Conservation (phyloP, 2,113 vertebrate genomes). For the Cryptotis parvus region DNA sequence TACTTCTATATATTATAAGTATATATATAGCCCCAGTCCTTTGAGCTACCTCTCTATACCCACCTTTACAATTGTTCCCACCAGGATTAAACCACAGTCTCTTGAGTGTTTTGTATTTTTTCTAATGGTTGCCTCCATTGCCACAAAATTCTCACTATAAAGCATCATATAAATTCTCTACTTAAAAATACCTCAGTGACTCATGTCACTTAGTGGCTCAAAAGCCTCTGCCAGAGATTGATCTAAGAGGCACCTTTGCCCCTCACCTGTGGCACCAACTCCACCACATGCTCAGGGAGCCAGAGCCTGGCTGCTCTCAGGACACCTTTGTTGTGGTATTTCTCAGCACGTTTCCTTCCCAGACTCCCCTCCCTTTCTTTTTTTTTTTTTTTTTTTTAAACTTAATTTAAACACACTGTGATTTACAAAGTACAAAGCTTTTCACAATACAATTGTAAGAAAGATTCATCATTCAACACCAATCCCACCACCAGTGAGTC, state of each 20-base stretch:
- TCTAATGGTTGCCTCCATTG: background rate
- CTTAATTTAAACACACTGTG: too few species aligned
- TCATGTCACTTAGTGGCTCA: background rate
- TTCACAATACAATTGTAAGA: too few species aligned
- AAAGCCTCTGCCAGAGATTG: background rate
- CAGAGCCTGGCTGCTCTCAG: background rate
- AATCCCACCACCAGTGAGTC: too few species aligned
- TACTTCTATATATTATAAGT: too few species aligned
- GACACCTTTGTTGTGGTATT: background rate
- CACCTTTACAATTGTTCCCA: background rate
- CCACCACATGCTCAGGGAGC: too few species aligned
- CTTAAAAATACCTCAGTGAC: background rate
- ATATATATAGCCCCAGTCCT: too few species aligned
- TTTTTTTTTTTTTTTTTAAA: too few species aligned
- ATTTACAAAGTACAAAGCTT: too few species aligned
- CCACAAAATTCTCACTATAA: background rate
- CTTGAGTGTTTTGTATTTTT: constrained; percentile 31
- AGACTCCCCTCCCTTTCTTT: too few species aligned
- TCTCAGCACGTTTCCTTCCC: background rate
- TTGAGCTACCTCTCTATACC: too few species aligned
- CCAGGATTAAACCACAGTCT: background rate
- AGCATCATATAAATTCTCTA: background rate
- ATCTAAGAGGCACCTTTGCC: background rate
- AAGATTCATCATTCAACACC: too few species aligned
- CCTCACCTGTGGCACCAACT: background rate